Percentiles rank a stretch among this genome's conserved stretches.
phyloP scores from a whole-genome alignment of 2,797 vertebrate genomes.

The Oreonectes daqikongensis region DNA sequence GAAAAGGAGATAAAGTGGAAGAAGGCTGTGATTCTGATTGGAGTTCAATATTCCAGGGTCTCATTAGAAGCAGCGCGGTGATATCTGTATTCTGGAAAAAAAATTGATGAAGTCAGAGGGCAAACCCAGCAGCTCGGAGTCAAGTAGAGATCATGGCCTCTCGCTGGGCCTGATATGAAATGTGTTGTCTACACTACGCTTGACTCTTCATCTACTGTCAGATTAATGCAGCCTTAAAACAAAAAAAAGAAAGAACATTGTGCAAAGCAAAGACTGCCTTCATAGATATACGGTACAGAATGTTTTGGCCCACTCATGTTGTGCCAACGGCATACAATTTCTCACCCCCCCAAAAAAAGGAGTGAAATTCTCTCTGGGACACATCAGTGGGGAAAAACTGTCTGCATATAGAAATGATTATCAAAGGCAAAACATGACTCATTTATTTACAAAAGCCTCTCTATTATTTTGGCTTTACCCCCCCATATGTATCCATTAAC shows the following conservation, averaged over 20 bases:
- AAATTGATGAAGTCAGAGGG: background rate
- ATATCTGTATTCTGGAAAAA: slow-evolving; percentile 2
- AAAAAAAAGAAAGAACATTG: background rate
- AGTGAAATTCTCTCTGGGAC: slow-evolving; percentile 13
- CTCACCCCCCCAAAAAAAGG: background rate
- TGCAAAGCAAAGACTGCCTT: background rate
- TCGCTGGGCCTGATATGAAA: background rate
- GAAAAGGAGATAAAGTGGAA: background rate
- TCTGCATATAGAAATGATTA: slow-evolving; percentile 20
- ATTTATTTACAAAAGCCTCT: slow-evolving; percentile 27
- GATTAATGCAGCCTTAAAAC: background rate
- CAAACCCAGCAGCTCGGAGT: slow-evolving; percentile 8
- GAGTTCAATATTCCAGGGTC: slow-evolving; percentile 17
- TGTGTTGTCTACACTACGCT: background rate
- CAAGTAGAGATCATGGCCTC: background rate
- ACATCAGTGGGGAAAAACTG: slow-evolving; percentile 4
- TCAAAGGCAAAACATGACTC: slow-evolving; percentile 33
- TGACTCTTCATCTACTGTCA: slow-evolving; percentile 2
- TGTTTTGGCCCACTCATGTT: too few relatives aligned
- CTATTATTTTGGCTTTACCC: slow-evolving; percentile 32
- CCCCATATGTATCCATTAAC: background rate
- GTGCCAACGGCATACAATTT: background rate
- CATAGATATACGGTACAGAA: too few relatives aligned
- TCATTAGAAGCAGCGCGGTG: background rate
- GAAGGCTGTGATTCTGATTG: slow-evolving; percentile 6